These are phyloP conservation scores for Himalopsyche kuldschensis DNA, from an alignment of 2,888 invertebrate species.

Conservation along the genomic window DNA sequence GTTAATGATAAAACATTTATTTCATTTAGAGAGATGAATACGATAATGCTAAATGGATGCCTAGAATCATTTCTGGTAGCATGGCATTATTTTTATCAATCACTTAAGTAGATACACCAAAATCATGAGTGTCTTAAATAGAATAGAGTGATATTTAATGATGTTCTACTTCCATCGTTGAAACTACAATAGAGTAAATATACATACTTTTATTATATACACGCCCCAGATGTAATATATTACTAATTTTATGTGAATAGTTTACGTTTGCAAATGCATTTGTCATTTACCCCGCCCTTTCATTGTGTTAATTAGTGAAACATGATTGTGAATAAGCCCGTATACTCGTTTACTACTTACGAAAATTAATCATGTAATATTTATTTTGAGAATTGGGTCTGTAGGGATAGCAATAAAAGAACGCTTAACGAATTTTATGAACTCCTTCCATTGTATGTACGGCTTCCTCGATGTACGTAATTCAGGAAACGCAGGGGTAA, in stretches of 20 bases:
- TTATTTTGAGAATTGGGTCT: conserved; percentile 3
- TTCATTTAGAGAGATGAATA: no score
- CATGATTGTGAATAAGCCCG: conserved; percentile 33
- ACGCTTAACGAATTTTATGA: not conserved
- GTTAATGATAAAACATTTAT: no score
- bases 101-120: no score
- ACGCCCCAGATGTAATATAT: not conserved
- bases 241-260: not conserved
- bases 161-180: not conserved
- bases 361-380: conserved; percentile 20
- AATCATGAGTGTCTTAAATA: no score
- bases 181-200: not conserved
- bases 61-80: no score
- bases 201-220: not conserved
- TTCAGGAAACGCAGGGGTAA: not conserved
- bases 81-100: no score
- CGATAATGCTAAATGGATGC: no score
- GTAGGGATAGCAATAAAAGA: not conserved
- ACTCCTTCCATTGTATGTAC: not conserved
- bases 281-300: conserved; percentile 20
- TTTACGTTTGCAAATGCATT: not conserved
- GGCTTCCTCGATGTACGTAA: not conserved
- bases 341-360: conserved; percentile 20
- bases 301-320: conserved; percentile 26
- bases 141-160: no score